Evolutionary conservation across 2,888 invertebrate genomes (phyloP), one percentile per base, ranked within the genome.

Genomic region (Catocala nupta): DNA sequence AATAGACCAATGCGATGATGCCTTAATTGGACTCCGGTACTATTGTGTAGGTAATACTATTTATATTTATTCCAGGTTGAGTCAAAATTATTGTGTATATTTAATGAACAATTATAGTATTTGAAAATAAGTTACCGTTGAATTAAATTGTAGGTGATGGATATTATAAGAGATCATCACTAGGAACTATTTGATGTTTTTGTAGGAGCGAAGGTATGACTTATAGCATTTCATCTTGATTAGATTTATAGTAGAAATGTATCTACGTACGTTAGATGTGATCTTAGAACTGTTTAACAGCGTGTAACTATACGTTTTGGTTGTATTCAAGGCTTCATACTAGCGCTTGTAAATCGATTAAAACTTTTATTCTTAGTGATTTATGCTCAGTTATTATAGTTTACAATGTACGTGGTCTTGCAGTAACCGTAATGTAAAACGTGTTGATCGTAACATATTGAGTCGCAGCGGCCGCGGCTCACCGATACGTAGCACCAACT

Each of bases 171-270:
- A 65, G 4, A 25, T 25, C 25, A 68, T 66, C 69, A 73, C 57
- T 74, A 55, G 65, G 49, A 52, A 54, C 44, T 42, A 51, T 61
- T 25, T 49, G 59, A 58, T 47, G 52, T 67, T 61, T 63, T 55
- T 67, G 25, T 25, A 5, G 51, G 67, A 64, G 56, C 65, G 65
- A 63, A 59, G 53, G 63, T 57, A 66, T 71, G 59, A 64, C 62
- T 66, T 66, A 63, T 80, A 77, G 76, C 80, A 76, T 76, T 80
- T 80, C 73, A 66, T 80, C 70, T 75, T 65, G 65, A 73, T 78
- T 78, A 77, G 75, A 75, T 77, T 75, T 64, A 68, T 51, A n/a
- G 70, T 69, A 65, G 42, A 70, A 58, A 25, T 73, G 63, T 75
- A 64, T 75, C 45, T 66, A 58, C 59, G 61, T 64, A 73, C 50